Percentiles rank a stretch among this genome's conserved stretches.
phyloP scores from a whole-genome alignment of 2,113 vertebrate genomes.

The Oreotrochilus melanogaster region DNA sequence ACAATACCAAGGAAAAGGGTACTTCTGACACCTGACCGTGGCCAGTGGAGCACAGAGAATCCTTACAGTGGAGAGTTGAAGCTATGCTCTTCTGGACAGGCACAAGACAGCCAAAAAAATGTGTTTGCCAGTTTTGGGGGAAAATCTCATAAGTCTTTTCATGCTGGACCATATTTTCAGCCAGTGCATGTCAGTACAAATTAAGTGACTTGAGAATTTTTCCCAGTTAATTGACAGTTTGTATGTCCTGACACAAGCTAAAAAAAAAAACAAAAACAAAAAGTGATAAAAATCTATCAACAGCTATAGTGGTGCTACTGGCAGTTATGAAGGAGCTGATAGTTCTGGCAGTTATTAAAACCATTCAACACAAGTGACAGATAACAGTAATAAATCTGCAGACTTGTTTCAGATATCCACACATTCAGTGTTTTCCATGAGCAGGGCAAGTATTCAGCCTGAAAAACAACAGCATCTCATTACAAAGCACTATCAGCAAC shows the following conservation, averaged over 20 bases:
- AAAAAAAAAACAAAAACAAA: not conserved
- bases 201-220: not conserved
- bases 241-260: not conserved
- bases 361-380: not conserved
- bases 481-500: not conserved
- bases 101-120: not conserved
- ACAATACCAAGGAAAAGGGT: not conserved
- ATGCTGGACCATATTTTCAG: not conserved
- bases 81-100: not conserved
- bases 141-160: not conserved
- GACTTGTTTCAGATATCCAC: not conserved
- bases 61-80: not conserved
- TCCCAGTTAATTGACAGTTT: not conserved
- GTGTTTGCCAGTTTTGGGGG: not conserved
- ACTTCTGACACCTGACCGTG: not conserved
- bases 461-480: not conserved
- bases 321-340: not conserved
- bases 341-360: constrained; percentile 16
- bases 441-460: not conserved
- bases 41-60: not conserved
- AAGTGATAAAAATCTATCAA: not conserved
- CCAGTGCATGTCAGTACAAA: not conserved
- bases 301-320: not conserved
- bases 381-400: constrained; percentile 15
- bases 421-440: not conserved